These are phyloP conservation scores for Drosophila pegasa DNA, from an alignment of 2,888 invertebrate species.

Conservation along the genomic window DNA sequence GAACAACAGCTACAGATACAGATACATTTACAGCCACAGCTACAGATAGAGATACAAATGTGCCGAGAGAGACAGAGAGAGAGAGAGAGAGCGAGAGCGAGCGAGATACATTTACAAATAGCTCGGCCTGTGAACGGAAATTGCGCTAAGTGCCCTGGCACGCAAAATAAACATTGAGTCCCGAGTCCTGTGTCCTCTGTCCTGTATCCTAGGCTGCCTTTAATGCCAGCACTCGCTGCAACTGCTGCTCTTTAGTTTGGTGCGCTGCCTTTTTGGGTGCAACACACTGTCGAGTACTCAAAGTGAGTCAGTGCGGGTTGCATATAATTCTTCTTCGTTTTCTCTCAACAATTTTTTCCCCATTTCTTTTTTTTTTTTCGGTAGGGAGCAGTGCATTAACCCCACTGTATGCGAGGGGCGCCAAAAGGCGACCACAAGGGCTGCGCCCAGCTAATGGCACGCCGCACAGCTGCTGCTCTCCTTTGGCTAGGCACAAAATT, in stretches of 20 bases:
- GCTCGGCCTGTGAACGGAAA: slow-evolving; percentile 65
- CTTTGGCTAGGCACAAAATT: too few relatives aligned
- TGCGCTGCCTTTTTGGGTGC: slow-evolving; percentile 67
- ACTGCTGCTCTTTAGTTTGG: slow-evolving; percentile 26
- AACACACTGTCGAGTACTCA: slow-evolving; percentile 73
- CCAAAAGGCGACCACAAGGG: slow-evolving; percentile 14
- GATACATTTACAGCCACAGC: slow-evolving; percentile 18
- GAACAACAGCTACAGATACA: slow-evolving; percentile 14
- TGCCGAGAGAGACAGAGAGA: slow-evolving; percentile 15
- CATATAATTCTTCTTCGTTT: slow-evolving; percentile 42
- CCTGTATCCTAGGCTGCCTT: slow-evolving; percentile 29
- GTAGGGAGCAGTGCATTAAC: slow-evolving; percentile 72
- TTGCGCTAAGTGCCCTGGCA: slow-evolving; percentile 69
- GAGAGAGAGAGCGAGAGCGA: too few relatives aligned
- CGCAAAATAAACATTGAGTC: slow-evolving; percentile 75
- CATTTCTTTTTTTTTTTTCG: slow-evolving; percentile 25
- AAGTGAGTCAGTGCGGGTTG: slow-evolving; percentile 56
- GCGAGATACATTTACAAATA: slow-evolving; percentile 29
- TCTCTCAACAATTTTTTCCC: slow-evolving; percentile 13
- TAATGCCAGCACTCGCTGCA: slow-evolving; percentile 35
- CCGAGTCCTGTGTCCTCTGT: slow-evolving; percentile 1
- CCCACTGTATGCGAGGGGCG: slow-evolving; percentile 46
- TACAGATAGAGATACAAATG: slow-evolving; percentile 35
- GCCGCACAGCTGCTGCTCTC: slow-evolving; percentile 22
- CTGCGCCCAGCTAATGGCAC: slow-evolving; percentile 4